Conservation (phyloP, 2,888 invertebrate species). For the Drosophila nr. medialis region DNA sequence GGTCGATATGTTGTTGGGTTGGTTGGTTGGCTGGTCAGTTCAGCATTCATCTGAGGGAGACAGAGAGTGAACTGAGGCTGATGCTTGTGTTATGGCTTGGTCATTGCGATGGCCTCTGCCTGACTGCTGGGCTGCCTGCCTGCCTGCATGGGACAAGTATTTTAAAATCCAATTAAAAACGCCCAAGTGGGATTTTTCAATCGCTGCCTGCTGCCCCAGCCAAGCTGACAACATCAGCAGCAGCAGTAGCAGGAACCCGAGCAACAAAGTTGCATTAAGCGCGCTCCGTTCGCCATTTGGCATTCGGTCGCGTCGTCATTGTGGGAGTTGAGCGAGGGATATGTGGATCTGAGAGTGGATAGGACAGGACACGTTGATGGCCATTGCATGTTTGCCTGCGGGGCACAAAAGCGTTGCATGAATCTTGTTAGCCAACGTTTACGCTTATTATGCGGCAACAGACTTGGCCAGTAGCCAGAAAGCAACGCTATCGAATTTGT, state of each 20-base stretch:
- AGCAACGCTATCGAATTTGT: conserved; percentile 78
- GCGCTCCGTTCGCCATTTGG: conserved; percentile 62
- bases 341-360: conserved; percentile 36
- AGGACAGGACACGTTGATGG: conserved; percentile 68
- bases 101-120: conserved; percentile 31
- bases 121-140: conserved; percentile 26
- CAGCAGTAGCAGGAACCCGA: conserved; percentile 39
- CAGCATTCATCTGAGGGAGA: conserved; percentile 8
- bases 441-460: conserved; percentile 80
- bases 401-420: conserved; percentile 79
- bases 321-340: conserved; percentile 5
- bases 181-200: conserved; percentile 83
- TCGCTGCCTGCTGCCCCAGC: conserved; percentile 67
- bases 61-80: conserved; percentile 21
- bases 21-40: conserved; percentile 39
- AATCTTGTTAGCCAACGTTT: conserved; percentile 83
- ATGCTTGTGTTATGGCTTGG: conserved; percentile 64
- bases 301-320: conserved; percentile 53
- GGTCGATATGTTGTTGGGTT: conserved; percentile 62
- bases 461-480: conserved; percentile 57
- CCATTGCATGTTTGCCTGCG: conserved; percentile 79
- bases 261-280: conserved; percentile 80
- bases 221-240: conserved; percentile 46
- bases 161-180: conserved; percentile 85
- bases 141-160: conserved; percentile 80